These are phyloP conservation scores for Chaetogeoica ovagalla DNA, from an alignment of 2,888 invertebrate genomes.

Conservation along the genomic window DNA sequence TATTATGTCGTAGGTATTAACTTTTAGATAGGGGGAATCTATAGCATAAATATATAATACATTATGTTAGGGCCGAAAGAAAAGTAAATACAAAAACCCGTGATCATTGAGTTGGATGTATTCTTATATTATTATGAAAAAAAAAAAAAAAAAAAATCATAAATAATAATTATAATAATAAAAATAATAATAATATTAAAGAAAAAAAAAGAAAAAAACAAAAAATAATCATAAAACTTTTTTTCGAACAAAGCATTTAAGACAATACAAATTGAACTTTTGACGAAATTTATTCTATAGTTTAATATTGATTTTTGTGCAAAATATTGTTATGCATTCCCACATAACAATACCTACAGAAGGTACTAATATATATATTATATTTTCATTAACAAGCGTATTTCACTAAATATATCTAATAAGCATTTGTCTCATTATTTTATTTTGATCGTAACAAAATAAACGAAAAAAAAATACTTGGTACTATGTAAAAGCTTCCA, in stretches of 20 bases:
- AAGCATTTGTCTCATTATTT: conserved; percentile 28
- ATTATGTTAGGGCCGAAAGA: background rate
- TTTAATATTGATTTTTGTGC: conserved; percentile 7
- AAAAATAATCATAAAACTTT: conserved; percentile 24
- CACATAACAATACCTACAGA: conserved; percentile 19
- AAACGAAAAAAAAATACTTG: conserved; percentile 37
- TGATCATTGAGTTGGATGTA: conserved; percentile 23
- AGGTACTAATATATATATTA: conserved; percentile 4
- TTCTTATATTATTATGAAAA: background rate
- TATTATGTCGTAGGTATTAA: background rate
- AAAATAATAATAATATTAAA: conserved; percentile 12
- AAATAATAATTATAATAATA: conserved; percentile 11
- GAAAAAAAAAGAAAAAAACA: conserved; percentile 2
- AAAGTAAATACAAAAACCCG: conserved; percentile 45
- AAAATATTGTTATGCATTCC: conserved; percentile 33
- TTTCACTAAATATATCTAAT: conserved; percentile 47
- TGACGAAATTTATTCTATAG: conserved; percentile 7
- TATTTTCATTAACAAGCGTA: conserved; percentile 40
- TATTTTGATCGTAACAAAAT: conserved; percentile 34
- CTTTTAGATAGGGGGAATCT: background rate
- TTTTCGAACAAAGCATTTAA: conserved; percentile 38
- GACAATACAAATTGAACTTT: conserved; percentile 3
- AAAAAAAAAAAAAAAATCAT: background rate
- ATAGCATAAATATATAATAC: background rate
- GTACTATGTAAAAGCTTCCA: conserved; percentile 47